Percentiles rank a stretch among this genome's conserved stretches.
Evolutionary conservation across 37 sponge, comb jelly and placozoan genomes (phyloP).

Genomic region (Ianthella basta): DNA sequence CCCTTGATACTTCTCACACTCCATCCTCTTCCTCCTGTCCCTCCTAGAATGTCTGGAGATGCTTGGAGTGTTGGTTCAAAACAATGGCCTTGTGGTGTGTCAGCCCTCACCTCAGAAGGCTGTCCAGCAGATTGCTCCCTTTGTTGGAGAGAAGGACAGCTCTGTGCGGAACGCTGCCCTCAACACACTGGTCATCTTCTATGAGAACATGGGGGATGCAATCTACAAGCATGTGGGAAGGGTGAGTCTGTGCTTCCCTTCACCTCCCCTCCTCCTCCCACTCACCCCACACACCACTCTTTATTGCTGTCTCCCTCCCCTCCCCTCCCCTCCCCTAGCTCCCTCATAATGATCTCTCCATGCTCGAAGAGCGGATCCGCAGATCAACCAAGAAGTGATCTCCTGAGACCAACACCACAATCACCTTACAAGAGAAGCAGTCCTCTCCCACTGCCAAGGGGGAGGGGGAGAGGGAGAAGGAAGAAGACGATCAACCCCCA

Average conservation of each 20-base stretch:
- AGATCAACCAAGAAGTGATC: slow-evolving; percentile 48
- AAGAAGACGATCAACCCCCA: too few relatives aligned
- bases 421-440: background rate
- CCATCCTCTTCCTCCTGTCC: background rate
- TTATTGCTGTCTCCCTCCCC: background rate
- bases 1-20: too few relatives aligned
- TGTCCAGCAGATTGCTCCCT: slow-evolving; percentile 66
- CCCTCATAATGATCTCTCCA: slow-evolving; percentile 71
- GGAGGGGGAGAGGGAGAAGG: too few relatives aligned
- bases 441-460: too few relatives aligned
- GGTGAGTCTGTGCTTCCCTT: too few relatives aligned
- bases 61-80: slow-evolving; percentile 82
- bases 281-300: too few relatives aligned
- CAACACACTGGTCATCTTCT: slow-evolving; percentile 86
- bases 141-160: slow-evolving; percentile 88
- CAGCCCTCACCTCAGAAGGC: slow-evolving; percentile 84
- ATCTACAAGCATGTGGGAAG: slow-evolving; percentile 80
- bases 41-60: slow-evolving; percentile 84
- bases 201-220: slow-evolving; percentile 78
- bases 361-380: slow-evolving; percentile 77
- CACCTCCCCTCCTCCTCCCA: too few relatives aligned
- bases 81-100: slow-evolving; percentile 86
- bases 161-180: slow-evolving; percentile 88
- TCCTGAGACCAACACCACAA: background rate
- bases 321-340: slow-evolving; percentile 39